Evolutionary conservation across 35 echinoderm and acorn worm genomes (phyloP).

Genomic region (Holothuria glaberrima): DNA sequence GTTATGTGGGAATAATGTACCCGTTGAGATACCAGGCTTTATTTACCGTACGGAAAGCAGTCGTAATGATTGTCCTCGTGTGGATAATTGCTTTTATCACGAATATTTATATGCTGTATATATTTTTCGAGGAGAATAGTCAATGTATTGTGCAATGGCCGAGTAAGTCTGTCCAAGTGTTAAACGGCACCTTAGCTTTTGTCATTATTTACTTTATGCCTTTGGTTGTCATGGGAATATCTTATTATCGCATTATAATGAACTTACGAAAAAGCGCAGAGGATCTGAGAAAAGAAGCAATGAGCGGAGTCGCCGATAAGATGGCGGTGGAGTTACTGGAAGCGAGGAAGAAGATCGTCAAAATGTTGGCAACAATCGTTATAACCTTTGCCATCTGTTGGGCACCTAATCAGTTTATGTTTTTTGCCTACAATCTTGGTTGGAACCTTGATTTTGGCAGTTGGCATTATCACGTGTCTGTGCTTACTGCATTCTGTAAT

Average conservation of each 20-base stretch:
- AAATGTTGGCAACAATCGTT: slow-evolving; percentile 79
- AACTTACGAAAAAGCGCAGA: slow-evolving; percentile 70
- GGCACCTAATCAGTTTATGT: slow-evolving; percentile 94
- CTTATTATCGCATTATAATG: slow-evolving; percentile 78
- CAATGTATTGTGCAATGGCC: too few relatives aligned
- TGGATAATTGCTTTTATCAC: too few relatives aligned
- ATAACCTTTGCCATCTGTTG: slow-evolving; percentile 92
- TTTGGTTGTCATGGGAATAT: slow-evolving; percentile 75
- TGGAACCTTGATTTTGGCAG: slow-evolving; percentile 72
- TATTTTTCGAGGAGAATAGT: too few relatives aligned
- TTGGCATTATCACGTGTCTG: slow-evolving; percentile 83
- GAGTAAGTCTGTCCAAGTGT: too few relatives aligned
- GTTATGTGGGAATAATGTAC: too few relatives aligned
- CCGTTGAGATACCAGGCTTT: too few relatives aligned
- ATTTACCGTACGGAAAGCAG: too few relatives aligned
- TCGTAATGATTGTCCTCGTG: too few relatives aligned
- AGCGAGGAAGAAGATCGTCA: slow-evolving; percentile 81
- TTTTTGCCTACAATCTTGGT: slow-evolving; percentile 86
- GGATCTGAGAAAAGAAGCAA: slow-evolving; percentile 41
- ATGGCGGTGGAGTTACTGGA: slow-evolving; percentile 73
- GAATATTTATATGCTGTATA: too few relatives aligned
- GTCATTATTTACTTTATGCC: neutral
- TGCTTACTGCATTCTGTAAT: slow-evolving; percentile 89
- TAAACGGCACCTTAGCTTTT: too few relatives aligned
- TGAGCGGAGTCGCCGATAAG: slow-evolving; percentile 37